These are phyloP conservation scores for Crenichthys baileyi DNA, from an alignment of 2,797 vertebrate genomes.

Conservation along the genomic window DNA sequence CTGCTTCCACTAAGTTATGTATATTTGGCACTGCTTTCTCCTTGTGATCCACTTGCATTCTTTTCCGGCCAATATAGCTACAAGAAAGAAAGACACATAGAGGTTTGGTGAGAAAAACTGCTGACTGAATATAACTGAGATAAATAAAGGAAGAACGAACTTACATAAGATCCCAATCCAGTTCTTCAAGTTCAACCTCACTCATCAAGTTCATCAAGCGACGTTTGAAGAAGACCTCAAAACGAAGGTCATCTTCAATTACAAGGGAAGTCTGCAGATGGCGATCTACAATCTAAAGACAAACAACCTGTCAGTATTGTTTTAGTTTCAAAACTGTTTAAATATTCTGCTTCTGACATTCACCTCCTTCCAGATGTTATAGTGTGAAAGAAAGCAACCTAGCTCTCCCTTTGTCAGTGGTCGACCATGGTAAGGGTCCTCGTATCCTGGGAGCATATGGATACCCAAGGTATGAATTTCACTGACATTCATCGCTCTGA, in stretches of 20 bases:
- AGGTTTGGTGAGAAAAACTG: not conserved
- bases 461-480: constrained; percentile 87
- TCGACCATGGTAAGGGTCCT: constrained; percentile 90
- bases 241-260: constrained; percentile 93
- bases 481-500: constrained; percentile 88
- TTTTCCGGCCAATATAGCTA: constrained; percentile 92
- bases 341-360: not conserved
- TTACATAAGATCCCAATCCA: constrained; percentile 94
- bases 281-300: constrained; percentile 81
- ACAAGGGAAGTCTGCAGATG: constrained; percentile 83
- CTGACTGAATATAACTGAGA: not conserved
- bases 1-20: constrained; percentile 90
- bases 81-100: constrained; percentile 5
- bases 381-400: constrained; percentile 95
- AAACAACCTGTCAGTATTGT: constrained; percentile 15
- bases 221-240: constrained; percentile 93
- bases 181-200: constrained; percentile 81
- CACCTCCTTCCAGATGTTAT: constrained; percentile 93
- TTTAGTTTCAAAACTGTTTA: not conserved
- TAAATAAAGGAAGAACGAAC: constrained; percentile 31
- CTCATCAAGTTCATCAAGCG: constrained; percentile 88
- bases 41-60: constrained; percentile 91
- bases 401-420: constrained; percentile 93
- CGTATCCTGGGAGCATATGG: constrained; percentile 92
- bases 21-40: constrained; percentile 89